Base-by-base conservation (phyloP, 2,797 vertebrate genomes). In the Momotus momota region DNA sequence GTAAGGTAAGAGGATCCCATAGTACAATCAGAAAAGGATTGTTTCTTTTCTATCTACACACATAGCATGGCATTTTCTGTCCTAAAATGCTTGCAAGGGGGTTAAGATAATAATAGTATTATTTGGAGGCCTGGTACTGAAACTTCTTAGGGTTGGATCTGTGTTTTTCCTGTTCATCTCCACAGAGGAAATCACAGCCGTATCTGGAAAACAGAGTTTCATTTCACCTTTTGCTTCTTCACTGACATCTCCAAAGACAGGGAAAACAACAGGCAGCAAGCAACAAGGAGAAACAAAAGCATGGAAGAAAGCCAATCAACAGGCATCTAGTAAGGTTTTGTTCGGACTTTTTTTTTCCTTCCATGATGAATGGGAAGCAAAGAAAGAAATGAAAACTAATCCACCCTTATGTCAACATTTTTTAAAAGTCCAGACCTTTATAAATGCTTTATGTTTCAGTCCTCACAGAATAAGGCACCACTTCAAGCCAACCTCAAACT, bases 121-220 rank as follows among this genome's bases (percentile, higher is more conserved):
- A n/a, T 72, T 19, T 70, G 60, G 55, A 65, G 61, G 55, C 64
- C 60, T 41, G 38, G 82, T 82, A 77, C 46, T 43, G 23, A 70
- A 95, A 82, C 12, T 38, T 62, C 64, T 93, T 67, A 35, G 84
- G 33, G 6, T 1, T 85, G 40, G 54, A 46, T 29, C 35, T n/a
- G 40, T 75, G 25, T 41, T 84, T 84, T 61, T 43, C 81, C 61
- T 86, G 75, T 81, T 92, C 41, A 86, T 57, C 22, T 67, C 66
- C 67, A 46, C n/a, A 5, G 2, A 88, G 66, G 5, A 71, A 55
- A 84, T 51, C 0, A 0, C 1, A 26, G 12, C 40, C 2, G 8
- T 49, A 40, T 29, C 57, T 46, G 27, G 65, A 88, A 89, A 83
- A 71, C 8, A 8, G 61, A 65, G 27, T 25, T 65, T 35, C 26